phyloP scores from a whole-genome alignment of 1,140 invertebrate species.

The Venustaconcha ellipsiformis region DNA sequence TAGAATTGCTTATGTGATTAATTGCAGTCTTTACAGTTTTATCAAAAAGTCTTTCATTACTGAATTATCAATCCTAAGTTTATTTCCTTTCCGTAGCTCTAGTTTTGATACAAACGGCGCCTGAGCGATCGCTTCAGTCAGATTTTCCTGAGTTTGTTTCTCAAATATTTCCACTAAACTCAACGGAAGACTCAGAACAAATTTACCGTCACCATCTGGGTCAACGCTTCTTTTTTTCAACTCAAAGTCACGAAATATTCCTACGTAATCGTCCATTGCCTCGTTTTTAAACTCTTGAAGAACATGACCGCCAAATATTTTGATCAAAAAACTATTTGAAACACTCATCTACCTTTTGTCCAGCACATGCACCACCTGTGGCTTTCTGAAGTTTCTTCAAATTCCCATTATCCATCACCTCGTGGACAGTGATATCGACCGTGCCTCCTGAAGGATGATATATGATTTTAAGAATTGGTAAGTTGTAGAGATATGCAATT shows the following conservation, averaged over 20 bases:
- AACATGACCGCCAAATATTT: conserved; percentile 12
- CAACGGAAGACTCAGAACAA: conserved; percentile 2
- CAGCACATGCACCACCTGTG: conserved; percentile 23
- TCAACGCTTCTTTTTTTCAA: conserved; percentile 12
- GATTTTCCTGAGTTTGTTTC: background rate
- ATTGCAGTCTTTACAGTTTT: conserved; percentile 8
- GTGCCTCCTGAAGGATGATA: conserved; percentile 22
- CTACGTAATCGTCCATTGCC: conserved; percentile 14
- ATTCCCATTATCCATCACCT: conserved; percentile 1
- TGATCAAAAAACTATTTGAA: conserved; percentile 13
- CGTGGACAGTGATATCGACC: conserved; percentile 28
- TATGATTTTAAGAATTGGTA: background rate
- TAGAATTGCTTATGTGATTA: conserved; percentile 17
- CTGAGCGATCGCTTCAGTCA: background rate
- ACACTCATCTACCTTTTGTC: conserved; percentile 14
- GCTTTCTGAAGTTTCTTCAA: conserved; percentile 24
- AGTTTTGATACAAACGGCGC: background rate
- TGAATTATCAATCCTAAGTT: background rate
- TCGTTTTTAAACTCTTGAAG: conserved; percentile 8
- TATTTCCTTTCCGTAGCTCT: background rate
- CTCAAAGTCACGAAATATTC: conserved; percentile 26
- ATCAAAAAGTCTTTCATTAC: conserved; percentile 2
- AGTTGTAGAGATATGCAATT: no score
- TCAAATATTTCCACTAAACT: background rate
- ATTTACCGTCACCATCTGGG: background rate